These are phyloP conservation scores for Chaenocephalus aceratus DNA, from an alignment of 2,113 vertebrate species.

Conservation along the genomic window DNA sequence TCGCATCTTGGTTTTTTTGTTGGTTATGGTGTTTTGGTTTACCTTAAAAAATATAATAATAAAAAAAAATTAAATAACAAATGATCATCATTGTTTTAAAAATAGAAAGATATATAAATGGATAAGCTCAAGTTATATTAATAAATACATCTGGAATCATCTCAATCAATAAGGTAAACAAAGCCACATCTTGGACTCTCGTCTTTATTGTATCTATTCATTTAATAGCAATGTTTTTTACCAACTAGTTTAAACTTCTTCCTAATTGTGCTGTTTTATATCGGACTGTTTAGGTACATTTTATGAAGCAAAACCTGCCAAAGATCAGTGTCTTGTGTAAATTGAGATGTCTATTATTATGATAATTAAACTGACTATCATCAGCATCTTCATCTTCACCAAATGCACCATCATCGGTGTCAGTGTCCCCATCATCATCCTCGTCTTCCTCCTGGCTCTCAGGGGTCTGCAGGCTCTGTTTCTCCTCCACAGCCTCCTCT, in stretches of 20 bases:
- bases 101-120: no score
- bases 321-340: not conserved
- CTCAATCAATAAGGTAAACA: not conserved
- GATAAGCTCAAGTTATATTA: no score
- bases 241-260: not conserved
- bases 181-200: no score
- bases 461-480: conserved; percentile 38
- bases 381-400: conserved; percentile 65
- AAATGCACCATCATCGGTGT: conserved; percentile 74
- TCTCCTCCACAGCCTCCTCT: conserved; percentile 63
- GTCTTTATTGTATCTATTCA: not conserved
- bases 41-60: no score
- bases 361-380: conserved; percentile 70
- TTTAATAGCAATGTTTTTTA: not conserved
- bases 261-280: no score
- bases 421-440: conserved; percentile 73
- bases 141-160: not conserved
- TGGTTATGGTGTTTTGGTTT: no score
- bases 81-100: no score
- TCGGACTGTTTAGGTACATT: not conserved
- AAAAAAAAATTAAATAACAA: no score
- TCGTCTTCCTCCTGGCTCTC: conserved; percentile 61
- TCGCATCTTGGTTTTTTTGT: no score
- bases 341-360: conserved; percentile 20
- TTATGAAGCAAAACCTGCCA: not conserved